Evolutionary conservation across 2,113 vertebrate genomes (phyloP).

Genomic region (Lanius collurio): DNA sequence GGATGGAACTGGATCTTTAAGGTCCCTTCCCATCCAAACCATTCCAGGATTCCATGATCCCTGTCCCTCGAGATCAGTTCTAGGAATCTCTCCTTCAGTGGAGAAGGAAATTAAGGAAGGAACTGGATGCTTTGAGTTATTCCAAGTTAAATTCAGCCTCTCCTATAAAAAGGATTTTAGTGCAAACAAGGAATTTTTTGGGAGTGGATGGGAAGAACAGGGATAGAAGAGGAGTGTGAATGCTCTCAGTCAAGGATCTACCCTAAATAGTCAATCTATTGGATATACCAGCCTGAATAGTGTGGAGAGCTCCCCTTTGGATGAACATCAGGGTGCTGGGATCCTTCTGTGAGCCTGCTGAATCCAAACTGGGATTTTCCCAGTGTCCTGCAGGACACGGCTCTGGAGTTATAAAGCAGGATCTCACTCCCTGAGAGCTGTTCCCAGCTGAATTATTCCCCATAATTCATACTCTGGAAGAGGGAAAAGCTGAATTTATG

Average conservation of each 20-base stretch:
- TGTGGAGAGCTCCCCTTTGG: not conserved
- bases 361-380: not conserved
- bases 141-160: not conserved
- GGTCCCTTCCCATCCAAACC: not conserved
- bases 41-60: not conserved
- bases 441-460: not conserved
- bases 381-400: rapidly evolving
- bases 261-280: not conserved
- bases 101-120: not conserved
- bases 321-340: not conserved
- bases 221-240: not conserved
- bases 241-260: not conserved
- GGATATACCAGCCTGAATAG: not conserved
- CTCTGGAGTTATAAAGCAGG: not conserved
- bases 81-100: not conserved
- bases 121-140: not conserved
- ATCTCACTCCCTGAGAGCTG: not conserved
- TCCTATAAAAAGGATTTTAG: rapidly evolving
- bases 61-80: not conserved
- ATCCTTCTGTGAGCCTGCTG: not conserved
- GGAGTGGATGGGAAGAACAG: not conserved
- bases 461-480: not conserved
- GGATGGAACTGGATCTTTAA: not conserved
- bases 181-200: not conserved
- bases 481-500: not conserved